These are phyloP conservation scores for Redunca redunca DNA, from an alignment of 2,113 vertebrate species.

Conservation along the genomic window DNA sequence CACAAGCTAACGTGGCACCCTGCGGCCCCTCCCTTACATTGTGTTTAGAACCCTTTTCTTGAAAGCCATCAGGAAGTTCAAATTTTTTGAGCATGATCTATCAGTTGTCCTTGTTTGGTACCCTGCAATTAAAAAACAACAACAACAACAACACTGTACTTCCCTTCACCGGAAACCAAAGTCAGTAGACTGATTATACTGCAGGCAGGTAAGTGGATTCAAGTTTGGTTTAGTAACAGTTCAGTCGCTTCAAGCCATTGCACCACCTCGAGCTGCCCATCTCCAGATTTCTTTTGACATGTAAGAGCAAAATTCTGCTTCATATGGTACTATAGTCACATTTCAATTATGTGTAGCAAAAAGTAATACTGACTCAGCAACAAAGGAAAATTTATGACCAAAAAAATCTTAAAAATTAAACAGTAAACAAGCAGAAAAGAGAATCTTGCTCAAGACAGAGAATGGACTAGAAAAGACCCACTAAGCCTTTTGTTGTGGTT, in stretches of 20 bases:
- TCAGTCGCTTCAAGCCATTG: not conserved
- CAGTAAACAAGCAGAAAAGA: not conserved
- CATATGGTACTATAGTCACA: not conserved
- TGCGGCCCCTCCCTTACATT: not conserved
- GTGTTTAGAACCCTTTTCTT: not conserved
- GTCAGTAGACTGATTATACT: not conserved
- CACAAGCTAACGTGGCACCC: not conserved
- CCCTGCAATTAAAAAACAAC: not conserved
- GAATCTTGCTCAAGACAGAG: not conserved
- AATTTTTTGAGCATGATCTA: not conserved
- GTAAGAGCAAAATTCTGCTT: not conserved
- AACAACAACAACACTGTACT: not conserved
- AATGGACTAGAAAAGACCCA: not conserved
- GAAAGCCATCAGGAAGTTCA: not conserved
- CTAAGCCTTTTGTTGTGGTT: not conserved
- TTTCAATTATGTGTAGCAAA: not conserved
- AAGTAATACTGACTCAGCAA: not conserved
- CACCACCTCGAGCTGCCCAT: not conserved
- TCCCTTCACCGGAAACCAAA: not conserved
- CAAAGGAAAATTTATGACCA: not conserved
- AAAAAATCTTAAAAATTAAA: not conserved
- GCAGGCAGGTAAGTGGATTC: not conserved
- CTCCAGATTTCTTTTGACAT: not conserved
- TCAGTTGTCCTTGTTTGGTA: not conserved
- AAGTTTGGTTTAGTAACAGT: not conserved